phyloP scores from a whole-genome alignment of 2,888 invertebrate species.

The Ecliptopera silaceata region DNA sequence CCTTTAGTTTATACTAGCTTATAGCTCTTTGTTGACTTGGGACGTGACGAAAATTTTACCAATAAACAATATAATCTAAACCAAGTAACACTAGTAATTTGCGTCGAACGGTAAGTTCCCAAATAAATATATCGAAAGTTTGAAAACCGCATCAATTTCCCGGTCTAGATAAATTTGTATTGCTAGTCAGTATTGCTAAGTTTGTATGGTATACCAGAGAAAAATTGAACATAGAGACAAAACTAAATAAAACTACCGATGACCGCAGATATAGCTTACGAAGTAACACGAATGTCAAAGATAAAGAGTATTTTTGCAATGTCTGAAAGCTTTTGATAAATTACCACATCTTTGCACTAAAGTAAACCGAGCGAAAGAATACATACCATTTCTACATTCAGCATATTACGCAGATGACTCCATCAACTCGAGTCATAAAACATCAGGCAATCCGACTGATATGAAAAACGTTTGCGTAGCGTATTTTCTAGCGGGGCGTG shows the following conservation, averaged over 20 bases:
- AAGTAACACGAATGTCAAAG: background rate
- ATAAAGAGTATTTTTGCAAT: background rate
- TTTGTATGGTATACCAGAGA: too few relatives aligned
- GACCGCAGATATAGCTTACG: too few relatives aligned
- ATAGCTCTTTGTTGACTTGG: background rate
- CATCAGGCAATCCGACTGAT: constrained; percentile 32
- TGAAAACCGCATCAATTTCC: too few relatives aligned
- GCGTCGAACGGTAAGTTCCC: too few relatives aligned
- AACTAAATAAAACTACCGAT: too few relatives aligned
- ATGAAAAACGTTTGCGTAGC: constrained; percentile 37
- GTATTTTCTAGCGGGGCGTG: constrained; percentile 32
- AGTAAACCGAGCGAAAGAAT: constrained; percentile 1
- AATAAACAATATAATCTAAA: too few relatives aligned
- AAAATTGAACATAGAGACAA: too few relatives aligned
- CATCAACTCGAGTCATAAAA: constrained; percentile 38
- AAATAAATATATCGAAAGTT: too few relatives aligned
- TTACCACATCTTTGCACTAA: background rate
- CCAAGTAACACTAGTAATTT: too few relatives aligned
- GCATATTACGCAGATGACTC: constrained; percentile 27
- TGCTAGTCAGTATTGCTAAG: too few relatives aligned
- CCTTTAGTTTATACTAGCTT: background rate
- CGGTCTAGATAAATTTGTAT: too few relatives aligned
- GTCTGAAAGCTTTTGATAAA: background rate
- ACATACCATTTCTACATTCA: constrained; percentile 6
- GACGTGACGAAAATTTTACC: too few relatives aligned